phyloP scores from a whole-genome alignment of 2,888 invertebrate species.

The Poecilobothrus nobilitatus region DNA sequence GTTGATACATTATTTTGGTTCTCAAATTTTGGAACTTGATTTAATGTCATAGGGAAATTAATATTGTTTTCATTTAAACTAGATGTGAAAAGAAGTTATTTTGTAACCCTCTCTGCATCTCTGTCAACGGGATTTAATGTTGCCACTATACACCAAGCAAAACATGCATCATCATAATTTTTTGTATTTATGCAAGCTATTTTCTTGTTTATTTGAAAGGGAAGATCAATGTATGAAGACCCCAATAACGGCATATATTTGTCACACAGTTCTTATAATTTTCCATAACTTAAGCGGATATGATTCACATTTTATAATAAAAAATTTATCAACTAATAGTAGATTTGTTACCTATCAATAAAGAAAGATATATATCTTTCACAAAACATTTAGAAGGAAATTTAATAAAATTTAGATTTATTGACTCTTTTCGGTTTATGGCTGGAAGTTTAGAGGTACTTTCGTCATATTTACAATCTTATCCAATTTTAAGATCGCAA shows the following conservation, averaged over 20 bases:
- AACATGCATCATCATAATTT: background rate
- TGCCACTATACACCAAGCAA: background rate
- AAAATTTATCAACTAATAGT: conserved; percentile 22
- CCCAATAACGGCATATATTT: background rate
- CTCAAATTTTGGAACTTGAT: too few relatives aligned
- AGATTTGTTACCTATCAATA: conserved; percentile 28
- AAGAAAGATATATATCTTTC: conserved; percentile 32
- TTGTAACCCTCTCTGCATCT: background rate
- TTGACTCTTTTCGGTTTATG: conserved; percentile 17
- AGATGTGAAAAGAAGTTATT: background rate
- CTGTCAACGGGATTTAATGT: background rate
- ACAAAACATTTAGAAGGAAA: conserved; percentile 23
- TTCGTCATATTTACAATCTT: background rate
- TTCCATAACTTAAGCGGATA: conserved; percentile 29
- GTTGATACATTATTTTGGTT: background rate
- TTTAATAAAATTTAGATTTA: conserved; percentile 20
- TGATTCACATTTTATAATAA: conserved; percentile 32
- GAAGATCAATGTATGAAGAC: background rate
- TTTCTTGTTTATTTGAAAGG: background rate
- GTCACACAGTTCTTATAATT: conserved; percentile 23
- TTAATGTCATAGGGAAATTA: background rate
- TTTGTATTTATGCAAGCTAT: background rate
- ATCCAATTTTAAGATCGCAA: too few relatives aligned
- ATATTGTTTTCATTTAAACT: background rate
- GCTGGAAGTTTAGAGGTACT: conserved; percentile 12